These are phyloP conservation scores for Himalopsyche phryganea DNA, from an alignment of 1,140 invertebrate genomes.

Conservation along the genomic window DNA sequence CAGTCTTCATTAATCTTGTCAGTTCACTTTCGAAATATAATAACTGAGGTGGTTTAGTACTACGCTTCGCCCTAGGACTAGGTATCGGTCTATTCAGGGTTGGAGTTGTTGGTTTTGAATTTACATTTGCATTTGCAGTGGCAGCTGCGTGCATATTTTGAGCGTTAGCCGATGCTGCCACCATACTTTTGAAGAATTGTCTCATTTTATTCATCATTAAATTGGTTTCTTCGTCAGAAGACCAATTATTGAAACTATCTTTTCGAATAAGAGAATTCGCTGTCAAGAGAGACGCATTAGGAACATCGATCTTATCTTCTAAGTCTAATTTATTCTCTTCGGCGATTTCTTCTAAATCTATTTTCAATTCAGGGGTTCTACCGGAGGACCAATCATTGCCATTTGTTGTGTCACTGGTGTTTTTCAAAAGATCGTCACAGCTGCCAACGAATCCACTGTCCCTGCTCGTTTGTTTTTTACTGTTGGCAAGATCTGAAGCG, in stretches of 20 bases:
- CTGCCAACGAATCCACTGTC: slow-evolving; percentile 86
- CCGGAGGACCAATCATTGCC: slow-evolving; percentile 45
- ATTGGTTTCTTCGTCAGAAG: slow-evolving; percentile 89
- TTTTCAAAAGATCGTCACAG: slow-evolving; percentile 78
- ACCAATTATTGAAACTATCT: slow-evolving; percentile 91
- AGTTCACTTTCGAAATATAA: slow-evolving; percentile 86
- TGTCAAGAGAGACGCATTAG: slow-evolving; percentile 45
- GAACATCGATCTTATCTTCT: slow-evolving; percentile 45
- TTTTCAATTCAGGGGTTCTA: slow-evolving; percentile 52
- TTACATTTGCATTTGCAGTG: slow-evolving; percentile 36
- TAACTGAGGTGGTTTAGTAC: slow-evolving; percentile 75
- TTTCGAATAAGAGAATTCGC: slow-evolving; percentile 66
- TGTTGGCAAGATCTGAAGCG: slow-evolving; percentile 52
- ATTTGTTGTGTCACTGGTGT: slow-evolving; percentile 57
- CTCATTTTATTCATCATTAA: slow-evolving; percentile 93
- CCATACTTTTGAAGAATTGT: slow-evolving; percentile 85
- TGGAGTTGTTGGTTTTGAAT: slow-evolving; percentile 47
- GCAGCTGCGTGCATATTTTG: slow-evolving; percentile 36
- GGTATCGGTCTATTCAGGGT: slow-evolving; percentile 54
- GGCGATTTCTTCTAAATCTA: slow-evolving; percentile 56
- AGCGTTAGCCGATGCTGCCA: slow-evolving; percentile 63
- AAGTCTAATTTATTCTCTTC: slow-evolving; percentile 51
- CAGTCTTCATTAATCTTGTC: slow-evolving; percentile 87
- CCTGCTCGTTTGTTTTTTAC: slow-evolving; percentile 72
- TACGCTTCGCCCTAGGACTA: slow-evolving; percentile 55